Percentiles rank a stretch among this genome's conserved stretches.
Evolutionary conservation across 2,888 invertebrate species (phyloP).

Genomic region (Andrena hattorfiana): DNA sequence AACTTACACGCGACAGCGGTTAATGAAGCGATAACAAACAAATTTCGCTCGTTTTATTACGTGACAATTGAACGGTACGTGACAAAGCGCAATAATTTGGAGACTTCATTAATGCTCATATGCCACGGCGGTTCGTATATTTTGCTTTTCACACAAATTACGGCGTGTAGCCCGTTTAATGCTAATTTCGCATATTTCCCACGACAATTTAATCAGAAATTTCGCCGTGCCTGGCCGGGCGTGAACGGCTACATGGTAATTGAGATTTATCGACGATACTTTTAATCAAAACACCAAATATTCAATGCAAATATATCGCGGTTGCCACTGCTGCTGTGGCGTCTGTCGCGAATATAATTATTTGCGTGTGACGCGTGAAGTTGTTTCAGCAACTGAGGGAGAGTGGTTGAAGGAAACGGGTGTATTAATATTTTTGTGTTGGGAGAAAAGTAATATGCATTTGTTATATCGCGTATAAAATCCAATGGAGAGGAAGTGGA

Average conservation of each 20-base stretch:
- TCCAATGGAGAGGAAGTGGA: background rate
- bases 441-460: too few species aligned
- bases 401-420: too few species aligned
- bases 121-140: slow-evolving; percentile 54
- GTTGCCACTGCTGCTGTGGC: background rate
- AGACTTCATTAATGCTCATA: slow-evolving; percentile 69
- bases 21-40: slow-evolving; percentile 62
- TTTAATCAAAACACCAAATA: slow-evolving; percentile 53
- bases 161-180: slow-evolving; percentile 60
- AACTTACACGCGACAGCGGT: slow-evolving; percentile 42
- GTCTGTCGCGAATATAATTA: background rate
- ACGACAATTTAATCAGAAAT: slow-evolving; percentile 67
- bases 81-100: slow-evolving; percentile 68
- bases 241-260: slow-evolving; percentile 40
- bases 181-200: slow-evolving; percentile 69
- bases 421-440: too few species aligned
- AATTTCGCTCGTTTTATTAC: slow-evolving; percentile 54
- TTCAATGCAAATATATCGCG: slow-evolving; percentile 35
- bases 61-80: slow-evolving; percentile 63
- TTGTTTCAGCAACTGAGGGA: too few species aligned
- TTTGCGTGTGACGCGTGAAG: background rate
- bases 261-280: slow-evolving; percentile 61
- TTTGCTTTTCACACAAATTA: slow-evolving; percentile 71
- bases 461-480: too few species aligned
- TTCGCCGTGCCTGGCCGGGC: slow-evolving; percentile 10